Evolutionary conservation across 2,113 vertebrate genomes (phyloP).

Genomic region (Tetrao urogallus): DNA sequence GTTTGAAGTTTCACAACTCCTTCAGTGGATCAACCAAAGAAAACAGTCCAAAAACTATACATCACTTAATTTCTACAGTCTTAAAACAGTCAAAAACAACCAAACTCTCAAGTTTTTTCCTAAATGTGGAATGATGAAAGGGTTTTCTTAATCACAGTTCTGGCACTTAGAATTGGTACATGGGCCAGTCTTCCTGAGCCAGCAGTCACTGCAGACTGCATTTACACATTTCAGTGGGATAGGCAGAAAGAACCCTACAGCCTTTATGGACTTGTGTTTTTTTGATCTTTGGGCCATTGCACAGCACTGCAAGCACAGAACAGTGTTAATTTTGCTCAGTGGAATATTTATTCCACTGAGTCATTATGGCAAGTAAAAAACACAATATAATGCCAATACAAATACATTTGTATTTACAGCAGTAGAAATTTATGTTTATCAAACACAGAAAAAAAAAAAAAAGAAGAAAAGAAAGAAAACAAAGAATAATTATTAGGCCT

Average conservation of each 20-base stretch:
- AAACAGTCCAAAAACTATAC: neutral
- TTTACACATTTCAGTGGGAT: neutral
- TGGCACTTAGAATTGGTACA: neutral
- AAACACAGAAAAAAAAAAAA: too few relatives aligned
- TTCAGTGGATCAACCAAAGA: neutral
- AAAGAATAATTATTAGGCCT: neutral
- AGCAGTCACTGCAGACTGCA: neutral
- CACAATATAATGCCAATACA: neutral
- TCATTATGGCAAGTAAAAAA: neutral
- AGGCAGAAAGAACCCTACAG: neutral
- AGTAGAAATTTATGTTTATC: neutral
- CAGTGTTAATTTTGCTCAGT: neutral
- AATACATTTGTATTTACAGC: neutral
- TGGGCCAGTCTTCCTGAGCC: neutral
- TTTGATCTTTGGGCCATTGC: neutral
- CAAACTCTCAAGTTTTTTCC: neutral
- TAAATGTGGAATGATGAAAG: neutral
- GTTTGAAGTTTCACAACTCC: neutral
- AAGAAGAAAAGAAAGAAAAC: neutral
- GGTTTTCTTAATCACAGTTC: neutral
- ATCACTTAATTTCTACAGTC: neutral
- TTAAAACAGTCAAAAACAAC: neutral
- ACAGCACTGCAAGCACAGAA: neutral
- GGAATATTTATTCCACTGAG: neutral
- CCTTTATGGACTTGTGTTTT: neutral